Conservation (phyloP, 2,797 vertebrate genomes). For the Gastrophryne carolinensis region DNA sequence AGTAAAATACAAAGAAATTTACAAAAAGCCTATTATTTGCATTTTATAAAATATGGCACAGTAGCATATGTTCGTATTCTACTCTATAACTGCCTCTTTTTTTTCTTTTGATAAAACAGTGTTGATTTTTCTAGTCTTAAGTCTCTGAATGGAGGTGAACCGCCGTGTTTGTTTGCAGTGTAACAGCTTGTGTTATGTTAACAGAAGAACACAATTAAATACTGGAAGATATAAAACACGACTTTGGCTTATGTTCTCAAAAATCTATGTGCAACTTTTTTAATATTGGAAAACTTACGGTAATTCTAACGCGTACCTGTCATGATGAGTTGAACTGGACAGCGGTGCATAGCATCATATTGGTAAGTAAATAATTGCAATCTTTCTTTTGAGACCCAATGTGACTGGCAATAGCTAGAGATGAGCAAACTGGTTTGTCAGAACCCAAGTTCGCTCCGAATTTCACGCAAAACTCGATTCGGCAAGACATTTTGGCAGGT, state of each 20-base stretch:
- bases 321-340: no score
- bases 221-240: slow-evolving; percentile 20
- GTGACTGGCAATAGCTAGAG: no score
- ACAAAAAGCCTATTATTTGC: background rate
- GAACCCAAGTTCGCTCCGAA: no score
- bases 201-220: slow-evolving; percentile 22
- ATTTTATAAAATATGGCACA: background rate
- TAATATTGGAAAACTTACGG: no score
- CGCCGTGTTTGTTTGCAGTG: slow-evolving; percentile 14
- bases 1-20: background rate
- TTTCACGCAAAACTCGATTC: no score
- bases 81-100: background rate
- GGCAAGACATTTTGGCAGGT: no score
- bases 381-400: no score
- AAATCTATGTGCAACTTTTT: no score
- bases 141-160: background rate
- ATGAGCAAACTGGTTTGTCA: no score
- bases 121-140: slow-evolving; percentile 5
- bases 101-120: background rate
- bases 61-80: background rate
- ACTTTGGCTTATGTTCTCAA: background rate
- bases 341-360: no score
- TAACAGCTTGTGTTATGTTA: slow-evolving; percentile 28
- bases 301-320: no score
- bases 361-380: no score